Percentiles rank a stretch among this genome's conserved stretches.
Evolutionary conservation across 37 sponge, comb jelly and placozoan species (phyloP).

Genomic region (Agelas oroides): DNA sequence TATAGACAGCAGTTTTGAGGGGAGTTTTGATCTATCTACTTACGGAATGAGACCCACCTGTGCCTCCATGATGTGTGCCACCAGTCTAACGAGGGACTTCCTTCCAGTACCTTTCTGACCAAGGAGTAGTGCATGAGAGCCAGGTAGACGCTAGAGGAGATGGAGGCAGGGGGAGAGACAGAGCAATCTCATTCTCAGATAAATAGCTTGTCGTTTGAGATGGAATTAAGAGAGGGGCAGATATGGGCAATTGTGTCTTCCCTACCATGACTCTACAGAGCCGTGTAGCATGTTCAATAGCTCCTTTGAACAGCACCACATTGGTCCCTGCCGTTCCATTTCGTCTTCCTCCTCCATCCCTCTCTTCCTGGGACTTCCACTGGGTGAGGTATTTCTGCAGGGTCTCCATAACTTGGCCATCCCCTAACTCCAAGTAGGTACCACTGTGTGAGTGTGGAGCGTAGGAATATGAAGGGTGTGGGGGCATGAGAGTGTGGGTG

Average conservation of each 20-base stretch:
- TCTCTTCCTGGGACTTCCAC: neutral
- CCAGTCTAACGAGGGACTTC: constrained; percentile 52
- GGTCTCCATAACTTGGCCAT: constrained; percentile 65
- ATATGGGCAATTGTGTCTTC: too few relatives aligned
- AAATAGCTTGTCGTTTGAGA: too few relatives aligned
- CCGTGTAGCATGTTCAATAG: constrained; percentile 70
- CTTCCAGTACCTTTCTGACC: constrained; percentile 68
- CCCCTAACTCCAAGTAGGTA: constrained; percentile 52
- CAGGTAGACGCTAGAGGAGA: constrained; percentile 31
- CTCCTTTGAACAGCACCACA: constrained; percentile 39
- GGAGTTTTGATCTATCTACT: too few relatives aligned
- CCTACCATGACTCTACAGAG: constrained; percentile 71
- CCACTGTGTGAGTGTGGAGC: too few relatives aligned
- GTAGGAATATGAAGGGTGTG: too few relatives aligned
- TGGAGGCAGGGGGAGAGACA: too few relatives aligned
- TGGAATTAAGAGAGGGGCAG: too few relatives aligned
- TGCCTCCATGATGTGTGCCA: constrained; percentile 54
- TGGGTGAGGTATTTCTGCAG: constrained; percentile 18
- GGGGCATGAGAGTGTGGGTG: too few relatives aligned
- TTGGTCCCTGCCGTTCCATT: neutral
- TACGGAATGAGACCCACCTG: constrained; percentile 16
- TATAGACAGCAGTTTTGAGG: too few relatives aligned
- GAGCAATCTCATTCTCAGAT: too few relatives aligned
- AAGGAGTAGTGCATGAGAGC: constrained; percentile 62
- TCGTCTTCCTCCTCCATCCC: neutral